Evolutionary conservation across 2,797 vertebrate species (phyloP).

Genomic region (Myotis pilosus): DNA sequence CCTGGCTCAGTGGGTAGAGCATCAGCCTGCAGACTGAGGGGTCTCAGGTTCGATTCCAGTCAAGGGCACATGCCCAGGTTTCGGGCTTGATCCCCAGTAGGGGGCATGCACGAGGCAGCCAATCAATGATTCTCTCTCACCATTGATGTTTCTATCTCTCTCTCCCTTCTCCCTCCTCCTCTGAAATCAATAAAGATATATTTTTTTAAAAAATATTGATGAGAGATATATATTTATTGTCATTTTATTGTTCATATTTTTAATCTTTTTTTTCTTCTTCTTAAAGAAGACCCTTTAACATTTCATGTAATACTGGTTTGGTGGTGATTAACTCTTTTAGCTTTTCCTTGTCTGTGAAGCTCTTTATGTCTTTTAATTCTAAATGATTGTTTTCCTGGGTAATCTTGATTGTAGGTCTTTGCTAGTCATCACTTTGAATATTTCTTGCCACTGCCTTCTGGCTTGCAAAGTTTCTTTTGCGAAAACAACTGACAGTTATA

Average conservation of each 20-base stretch:
- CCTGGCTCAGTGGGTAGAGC: no score
- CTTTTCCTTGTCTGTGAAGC: not conserved
- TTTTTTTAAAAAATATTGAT: no score
- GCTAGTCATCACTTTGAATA: not conserved
- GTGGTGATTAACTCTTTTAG: not conserved
- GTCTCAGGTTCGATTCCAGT: no score
- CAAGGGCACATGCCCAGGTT: no score
- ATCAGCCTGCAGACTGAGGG: no score
- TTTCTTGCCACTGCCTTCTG: not conserved
- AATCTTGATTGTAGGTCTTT: not conserved
- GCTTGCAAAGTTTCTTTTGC: not conserved
- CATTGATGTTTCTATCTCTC: no score
- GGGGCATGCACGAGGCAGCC: no score
- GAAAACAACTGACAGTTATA: not conserved
- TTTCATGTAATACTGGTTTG: not conserved
- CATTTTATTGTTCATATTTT: not conserved
- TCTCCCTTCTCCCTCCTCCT: no score
- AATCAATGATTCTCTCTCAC: no score
- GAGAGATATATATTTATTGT: not conserved
- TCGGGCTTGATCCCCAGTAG: no score
- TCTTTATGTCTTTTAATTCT: not conserved
- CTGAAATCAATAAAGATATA: no score
- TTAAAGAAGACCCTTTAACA: not conserved
- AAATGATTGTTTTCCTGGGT: not conserved
- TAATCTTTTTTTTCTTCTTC: not conserved